phyloP scores from a whole-genome alignment of 2,113 vertebrate species.

The Anthoscopus minutus region DNA sequence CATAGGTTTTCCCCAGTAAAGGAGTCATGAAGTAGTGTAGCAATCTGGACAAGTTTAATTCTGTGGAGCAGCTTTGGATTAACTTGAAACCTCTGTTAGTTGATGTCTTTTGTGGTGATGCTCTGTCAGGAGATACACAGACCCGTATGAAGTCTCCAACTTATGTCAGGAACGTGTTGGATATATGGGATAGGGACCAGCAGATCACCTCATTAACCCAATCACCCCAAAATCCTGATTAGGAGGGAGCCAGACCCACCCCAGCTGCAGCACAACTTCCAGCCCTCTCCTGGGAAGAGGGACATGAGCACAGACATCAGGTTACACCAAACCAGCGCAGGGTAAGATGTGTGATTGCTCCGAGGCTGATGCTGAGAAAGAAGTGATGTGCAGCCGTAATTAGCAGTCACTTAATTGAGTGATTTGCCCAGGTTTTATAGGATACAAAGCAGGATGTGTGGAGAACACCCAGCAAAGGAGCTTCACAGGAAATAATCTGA shows the following conservation, averaged over 20 bases:
- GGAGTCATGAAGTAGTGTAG: not conserved
- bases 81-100: not conserved
- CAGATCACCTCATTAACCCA: not conserved
- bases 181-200: not conserved
- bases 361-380: not conserved
- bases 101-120: not conserved
- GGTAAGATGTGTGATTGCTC: not conserved
- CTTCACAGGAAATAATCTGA: not conserved
- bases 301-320: accelerated
- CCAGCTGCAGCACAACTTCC: not conserved
- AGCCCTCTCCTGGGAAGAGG: not conserved
- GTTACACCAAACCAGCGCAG: not conserved
- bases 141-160: not conserved
- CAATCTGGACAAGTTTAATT: not conserved
- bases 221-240: not conserved
- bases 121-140: not conserved
- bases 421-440: not conserved
- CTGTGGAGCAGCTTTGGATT: not conserved
- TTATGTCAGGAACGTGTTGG: not conserved
- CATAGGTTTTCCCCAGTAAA: accelerated
- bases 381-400: accelerated
- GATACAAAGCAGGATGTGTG: not conserved
- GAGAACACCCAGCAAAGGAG: not conserved
- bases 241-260: not conserved
- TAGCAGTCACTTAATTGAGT: not conserved